Conservation (phyloP, 1,140 invertebrate species). For the Microvelia longipes region DNA sequence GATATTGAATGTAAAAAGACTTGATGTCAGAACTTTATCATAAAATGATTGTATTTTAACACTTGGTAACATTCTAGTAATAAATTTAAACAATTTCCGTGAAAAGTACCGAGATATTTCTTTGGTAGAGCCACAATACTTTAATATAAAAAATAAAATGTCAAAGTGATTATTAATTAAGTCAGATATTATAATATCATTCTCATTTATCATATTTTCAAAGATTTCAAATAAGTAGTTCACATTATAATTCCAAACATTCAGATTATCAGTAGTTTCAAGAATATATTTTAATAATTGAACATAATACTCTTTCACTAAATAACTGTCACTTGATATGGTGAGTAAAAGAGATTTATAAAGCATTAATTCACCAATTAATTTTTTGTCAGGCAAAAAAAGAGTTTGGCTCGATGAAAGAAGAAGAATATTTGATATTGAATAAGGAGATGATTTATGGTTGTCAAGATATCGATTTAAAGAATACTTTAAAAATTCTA, state of each 20-base stretch:
- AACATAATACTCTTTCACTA: neutral
- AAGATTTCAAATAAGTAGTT: neutral
- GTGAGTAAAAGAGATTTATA: neutral
- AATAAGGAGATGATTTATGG: neutral
- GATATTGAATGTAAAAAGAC: no score
- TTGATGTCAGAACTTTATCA: no score
- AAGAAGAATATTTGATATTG: neutral
- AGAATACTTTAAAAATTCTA: neutral
- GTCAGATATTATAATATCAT: neutral
- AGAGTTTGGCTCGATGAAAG: neutral
- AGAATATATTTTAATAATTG: neutral
- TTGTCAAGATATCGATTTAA: neutral
- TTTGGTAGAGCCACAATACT: neutral
- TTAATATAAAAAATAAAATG: neutral
- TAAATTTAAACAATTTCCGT: no score
- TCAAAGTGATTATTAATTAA: neutral
- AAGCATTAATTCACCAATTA: neutral
- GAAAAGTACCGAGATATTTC: no score
- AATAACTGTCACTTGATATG: neutral
- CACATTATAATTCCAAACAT: neutral
- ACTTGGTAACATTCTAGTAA: no score
- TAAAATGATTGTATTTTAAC: no score
- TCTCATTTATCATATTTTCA: neutral
- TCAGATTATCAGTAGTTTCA: neutral
- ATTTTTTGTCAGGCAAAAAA: neutral